Base-by-base conservation (phyloP, 2,888 invertebrate species). In the Plebejus anna region DNA sequence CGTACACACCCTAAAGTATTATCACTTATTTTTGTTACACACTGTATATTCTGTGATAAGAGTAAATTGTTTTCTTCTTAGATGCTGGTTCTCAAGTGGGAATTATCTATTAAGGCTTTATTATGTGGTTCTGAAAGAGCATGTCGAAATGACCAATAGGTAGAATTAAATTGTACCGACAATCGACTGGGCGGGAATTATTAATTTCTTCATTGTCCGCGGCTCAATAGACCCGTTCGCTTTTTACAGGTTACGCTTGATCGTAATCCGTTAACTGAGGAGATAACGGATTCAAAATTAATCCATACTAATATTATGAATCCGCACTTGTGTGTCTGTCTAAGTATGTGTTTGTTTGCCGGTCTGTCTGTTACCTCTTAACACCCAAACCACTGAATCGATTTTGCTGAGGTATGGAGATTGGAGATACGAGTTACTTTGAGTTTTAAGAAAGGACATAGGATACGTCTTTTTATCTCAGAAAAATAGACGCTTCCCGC, bases 131-230 rank as follows among this genome's bases (percentile, higher is more conserved):
- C 78, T 79, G 79, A 79, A 84, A 85, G 83, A 88, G 84, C 88
- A 87, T 86, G 86, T 88, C 89, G 84, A 85, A 87, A 83, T 84
- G 76, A 81, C 82, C 83, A 84, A 86, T 84, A 80, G 84, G 84
- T 83, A 81, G 89, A 91, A 91, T 90, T 90, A 90, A 90, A 91
- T 91, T 88, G 86, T 66, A 89, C 87, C 85, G 86, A 87, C 88
- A 85, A 84, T 57, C 11, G 84, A 88, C 88, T 87, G 87, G 84
- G 89, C 90, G 89, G 90, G 89, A 89, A 89, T 90, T 91, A 91
- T 90, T 92, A 92, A 92, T 92, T 92, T 91, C 79, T 83, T 85
- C 86, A 91, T 92, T 92, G 92, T 92, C 85, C 78, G 80, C 78
- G 78, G 79, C 78, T 76, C 71, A 59, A 75, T 75, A 42, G 38